Percentiles rank a stretch among this genome's conserved stretches.
Evolutionary conservation across 2,888 invertebrate species (phyloP).

Genomic region (Pemphredon lugubris): DNA sequence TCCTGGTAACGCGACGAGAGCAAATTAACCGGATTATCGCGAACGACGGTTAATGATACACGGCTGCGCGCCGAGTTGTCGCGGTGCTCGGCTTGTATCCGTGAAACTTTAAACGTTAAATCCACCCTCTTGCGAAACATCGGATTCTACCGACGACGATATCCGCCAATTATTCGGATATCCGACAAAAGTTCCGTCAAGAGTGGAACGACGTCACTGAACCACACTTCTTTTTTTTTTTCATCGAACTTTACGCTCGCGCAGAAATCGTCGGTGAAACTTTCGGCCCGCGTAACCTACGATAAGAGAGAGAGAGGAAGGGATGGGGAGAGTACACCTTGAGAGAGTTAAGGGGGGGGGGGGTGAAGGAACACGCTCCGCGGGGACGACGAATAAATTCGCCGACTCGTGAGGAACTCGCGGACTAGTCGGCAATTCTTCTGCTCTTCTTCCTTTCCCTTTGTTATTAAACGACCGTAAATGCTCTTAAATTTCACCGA

Average conservation of each 20-base stretch:
- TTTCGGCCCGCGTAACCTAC: background rate
- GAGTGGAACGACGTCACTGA: too few relatives aligned
- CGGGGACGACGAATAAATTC: too few relatives aligned
- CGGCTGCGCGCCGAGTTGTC: constrained; percentile 8
- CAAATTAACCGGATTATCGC: constrained; percentile 36
- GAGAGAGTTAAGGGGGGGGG: too few relatives aligned
- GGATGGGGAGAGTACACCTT: background rate
- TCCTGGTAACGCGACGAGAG: constrained; percentile 22
- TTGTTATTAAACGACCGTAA: constrained; percentile 3
- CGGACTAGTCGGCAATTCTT: background rate
- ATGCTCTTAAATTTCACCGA: constrained; percentile 36
- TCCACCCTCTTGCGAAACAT: background rate
- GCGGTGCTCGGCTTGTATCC: constrained; percentile 2
- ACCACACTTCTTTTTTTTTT: too few relatives aligned
- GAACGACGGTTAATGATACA: constrained; percentile 25
- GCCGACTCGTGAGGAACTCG: background rate
- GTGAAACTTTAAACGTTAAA: background rate
- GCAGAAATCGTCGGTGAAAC: background rate
- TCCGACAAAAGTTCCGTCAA: too few relatives aligned
- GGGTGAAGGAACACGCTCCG: too few relatives aligned
- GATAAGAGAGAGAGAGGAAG: background rate
- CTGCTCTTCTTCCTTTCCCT: background rate
- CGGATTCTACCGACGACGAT: too few relatives aligned
- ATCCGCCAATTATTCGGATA: too few relatives aligned
- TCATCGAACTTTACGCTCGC: background rate